Evolutionary conservation across 2,113 vertebrate genomes (phyloP).

Genomic region (Menidia beryllina): DNA sequence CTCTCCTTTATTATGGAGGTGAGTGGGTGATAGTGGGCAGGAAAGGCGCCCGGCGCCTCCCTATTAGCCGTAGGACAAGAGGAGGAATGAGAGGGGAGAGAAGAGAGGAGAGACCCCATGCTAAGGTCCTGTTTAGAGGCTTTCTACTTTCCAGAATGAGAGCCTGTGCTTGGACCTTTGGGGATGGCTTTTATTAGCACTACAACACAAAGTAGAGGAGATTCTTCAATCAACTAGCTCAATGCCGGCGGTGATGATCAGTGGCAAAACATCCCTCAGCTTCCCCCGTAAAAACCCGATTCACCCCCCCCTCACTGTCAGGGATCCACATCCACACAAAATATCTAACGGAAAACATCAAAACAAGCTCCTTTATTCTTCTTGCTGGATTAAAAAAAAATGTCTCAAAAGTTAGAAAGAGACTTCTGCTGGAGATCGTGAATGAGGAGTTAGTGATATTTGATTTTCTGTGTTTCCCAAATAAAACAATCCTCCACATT

Average conservation of each 20-base stretch:
- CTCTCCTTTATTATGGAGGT: constrained; percentile 89
- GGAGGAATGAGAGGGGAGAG: constrained; percentile 47
- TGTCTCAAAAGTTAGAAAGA: no score
- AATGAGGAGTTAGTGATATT: no score
- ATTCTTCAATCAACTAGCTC: constrained; percentile 48
- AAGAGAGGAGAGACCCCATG: constrained; percentile 62
- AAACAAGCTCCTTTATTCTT: no score
- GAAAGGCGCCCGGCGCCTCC: constrained; percentile 36
- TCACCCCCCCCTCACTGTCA: constrained; percentile 2
- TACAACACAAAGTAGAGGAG: constrained; percentile 49
- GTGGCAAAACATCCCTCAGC: constrained; percentile 36
- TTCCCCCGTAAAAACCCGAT: constrained; percentile 3
- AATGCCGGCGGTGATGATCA: constrained; percentile 26
- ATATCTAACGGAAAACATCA: no score
- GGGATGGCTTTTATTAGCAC: constrained; percentile 48
- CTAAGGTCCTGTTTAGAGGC: constrained; percentile 52
- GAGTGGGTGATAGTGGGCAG: constrained; percentile 71
- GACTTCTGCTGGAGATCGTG: no score
- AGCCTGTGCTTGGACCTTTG: constrained; percentile 51
- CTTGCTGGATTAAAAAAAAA: no score
- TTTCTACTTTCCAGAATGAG: constrained; percentile 46
- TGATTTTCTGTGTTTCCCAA: no score
- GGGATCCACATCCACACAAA: no score
- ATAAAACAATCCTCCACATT: no score
- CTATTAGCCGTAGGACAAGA: constrained; percentile 70